A percentile compares a stretch with the other conserved stretches of the same genome.
Conservation (phyloP, 2,113 vertebrate genomes). For the Agelaius phoeniceus region DNA sequence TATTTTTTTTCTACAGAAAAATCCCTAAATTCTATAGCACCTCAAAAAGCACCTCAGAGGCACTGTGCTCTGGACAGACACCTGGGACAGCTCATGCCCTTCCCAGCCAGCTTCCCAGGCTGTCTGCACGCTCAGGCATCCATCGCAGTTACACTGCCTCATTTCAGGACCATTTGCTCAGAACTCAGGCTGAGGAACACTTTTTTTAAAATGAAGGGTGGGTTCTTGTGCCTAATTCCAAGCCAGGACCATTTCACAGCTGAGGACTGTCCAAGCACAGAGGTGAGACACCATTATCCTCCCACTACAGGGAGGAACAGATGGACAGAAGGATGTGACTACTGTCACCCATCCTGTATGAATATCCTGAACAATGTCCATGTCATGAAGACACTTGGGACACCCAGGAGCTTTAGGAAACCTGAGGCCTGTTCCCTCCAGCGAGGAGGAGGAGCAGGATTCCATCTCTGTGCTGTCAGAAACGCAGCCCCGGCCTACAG, state of each 20-base stretch:
- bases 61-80: neutral
- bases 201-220: neutral
- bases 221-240: fast-evolving
- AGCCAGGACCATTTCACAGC: fast-evolving
- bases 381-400: neutral
- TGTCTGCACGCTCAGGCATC: fast-evolving
- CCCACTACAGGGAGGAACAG: fast-evolving
- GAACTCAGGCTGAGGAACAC: neutral
- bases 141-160: neutral
- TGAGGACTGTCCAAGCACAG: neutral
- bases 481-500: neutral
- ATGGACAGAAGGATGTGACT: neutral
- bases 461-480: neutral
- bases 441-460: neutral
- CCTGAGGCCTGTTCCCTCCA: neutral
- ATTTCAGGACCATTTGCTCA: neutral
- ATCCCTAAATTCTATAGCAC: neutral
- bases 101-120: neutral
- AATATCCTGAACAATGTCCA: neutral
- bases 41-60: neutral
- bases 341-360: fast-evolving
- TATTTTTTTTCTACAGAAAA: neutral
- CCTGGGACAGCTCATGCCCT: neutral
- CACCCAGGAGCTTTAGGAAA: neutral
- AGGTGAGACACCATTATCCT: fast-evolving